phyloP scores from a whole-genome alignment of 2,888 invertebrate genomes.

The Acanthosoma haemorrhoidale region DNA sequence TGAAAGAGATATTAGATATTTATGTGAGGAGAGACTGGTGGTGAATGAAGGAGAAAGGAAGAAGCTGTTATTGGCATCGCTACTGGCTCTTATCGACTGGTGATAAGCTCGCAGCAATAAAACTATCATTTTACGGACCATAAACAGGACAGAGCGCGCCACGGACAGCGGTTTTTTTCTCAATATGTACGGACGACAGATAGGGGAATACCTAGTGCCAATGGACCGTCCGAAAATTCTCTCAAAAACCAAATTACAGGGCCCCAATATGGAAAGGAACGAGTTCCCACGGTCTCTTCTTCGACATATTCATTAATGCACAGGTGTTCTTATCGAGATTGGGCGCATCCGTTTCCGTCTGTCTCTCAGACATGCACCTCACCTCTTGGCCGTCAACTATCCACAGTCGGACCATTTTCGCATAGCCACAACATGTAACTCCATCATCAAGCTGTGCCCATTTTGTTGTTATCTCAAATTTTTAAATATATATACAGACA shows the following conservation, averaged over 20 bases:
- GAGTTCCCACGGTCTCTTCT: background rate
- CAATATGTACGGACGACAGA: no score
- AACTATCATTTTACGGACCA: background rate
- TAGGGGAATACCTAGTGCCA: background rate
- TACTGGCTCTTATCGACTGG: background rate
- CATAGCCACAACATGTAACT: background rate
- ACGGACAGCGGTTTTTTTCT: background rate
- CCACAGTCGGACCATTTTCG: background rate
- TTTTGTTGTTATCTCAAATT: no score
- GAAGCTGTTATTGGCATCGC: no score
- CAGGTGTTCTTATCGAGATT: slow-evolving; percentile 12
- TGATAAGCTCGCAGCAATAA: background rate
- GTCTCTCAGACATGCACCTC: background rate
- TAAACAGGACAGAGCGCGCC: background rate
- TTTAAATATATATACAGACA: no score
- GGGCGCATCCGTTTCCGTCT: slow-evolving; percentile 5
- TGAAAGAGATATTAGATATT: background rate
- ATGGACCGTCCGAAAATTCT: background rate
- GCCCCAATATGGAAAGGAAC: background rate
- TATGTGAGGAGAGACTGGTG: background rate
- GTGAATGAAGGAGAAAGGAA: background rate
- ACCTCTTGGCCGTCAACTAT: background rate
- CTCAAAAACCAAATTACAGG: background rate
- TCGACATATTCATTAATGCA: slow-evolving; percentile 11
- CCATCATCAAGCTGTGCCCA: no score